Evolutionary conservation across 2,888 invertebrate genomes (phyloP), one percentile per base, ranked within the genome.

Genomic region (Andricus curvator): DNA sequence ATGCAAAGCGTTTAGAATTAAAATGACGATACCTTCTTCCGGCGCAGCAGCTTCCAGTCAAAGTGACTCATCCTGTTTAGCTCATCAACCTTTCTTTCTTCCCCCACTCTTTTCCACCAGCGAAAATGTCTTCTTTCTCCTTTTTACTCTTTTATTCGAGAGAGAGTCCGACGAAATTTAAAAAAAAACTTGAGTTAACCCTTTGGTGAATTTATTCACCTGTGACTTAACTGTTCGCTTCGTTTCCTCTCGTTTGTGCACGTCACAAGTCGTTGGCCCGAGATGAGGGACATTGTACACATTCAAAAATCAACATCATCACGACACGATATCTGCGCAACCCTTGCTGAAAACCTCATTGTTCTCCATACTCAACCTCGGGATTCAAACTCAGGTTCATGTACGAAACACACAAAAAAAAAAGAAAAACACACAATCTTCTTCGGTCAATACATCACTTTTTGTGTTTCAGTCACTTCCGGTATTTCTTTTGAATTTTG

Each of bases 1-100:
- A 67, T 67, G 56, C 67, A 56, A 78, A 78, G 37, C 48, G 17
- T 66, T 64, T 77, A 33, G 60, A 41, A 37, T 37, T 37, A 77
- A 22, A 62, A 77, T 60, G 22, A 41, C 66, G 56, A 67, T 67
- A 92, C 92, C 92, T 92, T 92, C 87, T 92, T 92, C 87, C 92
- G 91, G 85, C 92, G 90, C 83, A 92, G 87, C 85, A 92, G 88
- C 86, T 91, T 92, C 92, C 92, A 92, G 87, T 92, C 92, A 86
- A 92, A 92, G 87, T 92, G 92, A 89, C 90, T 92, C 92, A 92
- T 92, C 88, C 88, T 90, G 88, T 83, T 84, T 80, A 78, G 79
- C 82, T 89, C 82, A 85, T 85, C 84, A 84, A 82, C 67, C 79
- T 82, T 82, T 82, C 78, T 84, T 84, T 85, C 77, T 83, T 80